Percentiles rank a stretch among this genome's conserved stretches.
phyloP scores from a whole-genome alignment of 2,888 invertebrate species.

The Quadriops clusia region DNA sequence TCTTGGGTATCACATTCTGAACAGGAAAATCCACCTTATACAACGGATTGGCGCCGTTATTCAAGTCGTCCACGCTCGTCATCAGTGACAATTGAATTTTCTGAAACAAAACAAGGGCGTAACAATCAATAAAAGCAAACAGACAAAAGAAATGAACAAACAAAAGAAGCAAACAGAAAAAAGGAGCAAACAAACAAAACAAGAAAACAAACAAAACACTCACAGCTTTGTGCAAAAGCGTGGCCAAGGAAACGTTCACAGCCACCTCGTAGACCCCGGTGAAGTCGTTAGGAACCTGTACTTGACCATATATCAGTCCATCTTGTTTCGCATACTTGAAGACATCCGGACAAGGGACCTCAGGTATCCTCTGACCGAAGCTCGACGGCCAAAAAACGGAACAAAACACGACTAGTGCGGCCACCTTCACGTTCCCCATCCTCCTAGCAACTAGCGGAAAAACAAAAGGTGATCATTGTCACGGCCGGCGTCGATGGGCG shows the following conservation, averaged over 20 bases:
- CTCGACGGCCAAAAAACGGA: no score
- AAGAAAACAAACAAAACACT: no score
- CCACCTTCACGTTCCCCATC: no score
- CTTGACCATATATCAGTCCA: slow-evolving; percentile 14
- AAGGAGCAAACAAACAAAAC: no score
- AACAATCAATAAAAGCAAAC: no score
- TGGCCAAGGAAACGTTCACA: slow-evolving; percentile 18
- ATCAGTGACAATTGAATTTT: slow-evolving; percentile 10
- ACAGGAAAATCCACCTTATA: slow-evolving; percentile 20
- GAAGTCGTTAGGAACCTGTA: slow-evolving; percentile 15
- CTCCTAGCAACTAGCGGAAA: no score
- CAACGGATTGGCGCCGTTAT: slow-evolving; percentile 6
- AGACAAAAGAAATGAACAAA: no score
- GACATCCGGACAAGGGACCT: slow-evolving; percentile 24
- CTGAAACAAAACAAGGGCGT: slow-evolving; percentile 5
- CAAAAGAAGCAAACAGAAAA: no score
- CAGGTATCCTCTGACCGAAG: slow-evolving; percentile 15
- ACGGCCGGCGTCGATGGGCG: no score
- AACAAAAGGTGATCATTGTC: no score
- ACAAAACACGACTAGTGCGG: no score
- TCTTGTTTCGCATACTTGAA: slow-evolving; percentile 19
- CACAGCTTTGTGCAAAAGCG: slow-evolving; percentile 10
- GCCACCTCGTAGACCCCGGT: slow-evolving; percentile 13
- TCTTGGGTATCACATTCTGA: slow-evolving; percentile 23
- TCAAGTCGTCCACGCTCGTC: slow-evolving; percentile 9